phyloP scores from a whole-genome alignment of 2,888 invertebrate species.

The Ophion ventricosus region DNA sequence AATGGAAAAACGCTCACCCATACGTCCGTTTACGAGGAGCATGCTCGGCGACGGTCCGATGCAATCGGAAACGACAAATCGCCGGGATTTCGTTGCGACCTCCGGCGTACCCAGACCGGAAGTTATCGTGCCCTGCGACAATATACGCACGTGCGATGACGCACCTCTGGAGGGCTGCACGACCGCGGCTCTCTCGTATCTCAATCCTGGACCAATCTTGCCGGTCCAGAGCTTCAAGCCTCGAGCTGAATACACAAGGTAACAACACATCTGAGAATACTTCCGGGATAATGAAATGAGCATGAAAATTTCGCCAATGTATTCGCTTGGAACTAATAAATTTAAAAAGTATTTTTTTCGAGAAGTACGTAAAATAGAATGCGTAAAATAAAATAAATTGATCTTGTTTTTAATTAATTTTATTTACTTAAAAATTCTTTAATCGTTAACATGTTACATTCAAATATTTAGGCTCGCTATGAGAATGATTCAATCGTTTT shows the following conservation, averaged over 20 bases:
- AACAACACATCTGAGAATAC: conserved; percentile 4
- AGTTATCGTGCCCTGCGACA: conserved; percentile 76
- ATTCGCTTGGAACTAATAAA: too few species aligned
- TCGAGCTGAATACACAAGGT: conserved; percentile 73
- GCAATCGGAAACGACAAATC: conserved; percentile 78
- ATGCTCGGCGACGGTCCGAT: conserved; percentile 77
- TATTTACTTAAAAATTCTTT: too few species aligned
- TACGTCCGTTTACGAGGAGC: conserved; percentile 75
- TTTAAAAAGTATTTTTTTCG: too few species aligned
- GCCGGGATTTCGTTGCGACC: conserved; percentile 76
- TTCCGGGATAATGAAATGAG: too few species aligned
- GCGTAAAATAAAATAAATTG: background rate
- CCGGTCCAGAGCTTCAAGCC: conserved; percentile 79
- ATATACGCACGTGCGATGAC: conserved; percentile 75
- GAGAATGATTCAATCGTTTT: too few species aligned
- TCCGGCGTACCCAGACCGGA: conserved; percentile 68
- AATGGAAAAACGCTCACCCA: conserved; percentile 75
- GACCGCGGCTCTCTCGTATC: conserved; percentile 78
- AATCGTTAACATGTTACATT: too few species aligned
- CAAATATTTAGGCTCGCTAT: too few species aligned
- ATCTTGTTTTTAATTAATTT: too few species aligned
- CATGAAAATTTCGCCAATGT: background rate
- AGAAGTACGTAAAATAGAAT: background rate
- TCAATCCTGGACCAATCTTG: conserved; percentile 74
- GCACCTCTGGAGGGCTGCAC: conserved; percentile 78